A percentile compares a stretch with the other conserved stretches of the same genome.
Conservation (phyloP, 2,888 invertebrate species). For the Drymonia ruficornis region DNA sequence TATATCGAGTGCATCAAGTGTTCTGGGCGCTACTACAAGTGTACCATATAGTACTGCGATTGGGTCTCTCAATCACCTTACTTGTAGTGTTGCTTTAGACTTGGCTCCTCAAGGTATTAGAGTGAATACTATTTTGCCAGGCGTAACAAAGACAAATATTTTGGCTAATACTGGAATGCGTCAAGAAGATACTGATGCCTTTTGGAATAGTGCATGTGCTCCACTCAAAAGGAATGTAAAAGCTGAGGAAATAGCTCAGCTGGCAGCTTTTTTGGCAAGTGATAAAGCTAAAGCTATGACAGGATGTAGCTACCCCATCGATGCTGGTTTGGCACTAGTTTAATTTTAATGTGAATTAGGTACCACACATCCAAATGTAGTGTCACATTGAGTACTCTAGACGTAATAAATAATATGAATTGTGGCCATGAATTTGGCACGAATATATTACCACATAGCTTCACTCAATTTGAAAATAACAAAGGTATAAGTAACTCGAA, state of each 20-base stretch:
- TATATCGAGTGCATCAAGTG: constrained; percentile 44
- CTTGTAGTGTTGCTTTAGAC: constrained; percentile 88
- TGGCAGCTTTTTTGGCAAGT: constrained; percentile 50
- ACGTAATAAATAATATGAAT: background rate
- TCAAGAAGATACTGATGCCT: constrained; percentile 29
- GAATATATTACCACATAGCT: constrained; percentile 47
- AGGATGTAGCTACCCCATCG: constrained; percentile 42
- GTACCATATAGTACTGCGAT: constrained; percentile 87
- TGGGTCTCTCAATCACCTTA: constrained; percentile 90
- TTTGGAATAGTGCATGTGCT: constrained; percentile 15
- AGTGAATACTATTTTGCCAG: constrained; percentile 89
- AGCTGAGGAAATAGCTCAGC: constrained; percentile 48
- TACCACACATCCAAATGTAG: too few species aligned
- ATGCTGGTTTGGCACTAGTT: constrained; percentile 33
- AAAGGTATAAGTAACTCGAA: constrained; percentile 65
- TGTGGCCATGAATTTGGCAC: background rate
- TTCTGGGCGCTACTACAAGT: constrained; percentile 13
- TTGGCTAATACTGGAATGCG: constrained; percentile 26
- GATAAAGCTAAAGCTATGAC: constrained; percentile 56
- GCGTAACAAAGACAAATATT: constrained; percentile 81
- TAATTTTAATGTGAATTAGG: background rate
- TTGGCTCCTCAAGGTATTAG: constrained; percentile 84
- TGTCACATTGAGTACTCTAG: background rate
- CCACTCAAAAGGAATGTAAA: constrained; percentile 38
- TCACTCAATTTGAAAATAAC: constrained; percentile 70